Conservation (phyloP, 2,888 invertebrate species). For the Lottia scabra region DNA sequence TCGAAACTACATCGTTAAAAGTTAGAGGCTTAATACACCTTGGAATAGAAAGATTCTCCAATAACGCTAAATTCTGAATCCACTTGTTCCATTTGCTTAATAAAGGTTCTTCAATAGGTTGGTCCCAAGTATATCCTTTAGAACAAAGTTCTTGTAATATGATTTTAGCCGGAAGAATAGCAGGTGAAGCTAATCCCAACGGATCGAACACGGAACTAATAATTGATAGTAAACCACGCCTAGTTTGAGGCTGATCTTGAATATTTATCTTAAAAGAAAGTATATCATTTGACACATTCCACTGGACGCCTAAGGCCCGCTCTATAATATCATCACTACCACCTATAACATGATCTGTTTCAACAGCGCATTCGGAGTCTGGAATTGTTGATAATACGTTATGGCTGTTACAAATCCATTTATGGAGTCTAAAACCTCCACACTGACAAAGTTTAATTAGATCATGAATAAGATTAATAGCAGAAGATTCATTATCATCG, state of each 20-base stretch:
- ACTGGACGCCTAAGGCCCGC: constrained; percentile 20
- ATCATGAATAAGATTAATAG: constrained; percentile 12
- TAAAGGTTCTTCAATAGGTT: background rate
- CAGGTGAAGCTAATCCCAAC: constrained; percentile 10
- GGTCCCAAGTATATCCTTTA: background rate
- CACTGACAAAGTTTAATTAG: constrained; percentile 9
- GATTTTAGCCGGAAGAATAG: background rate
- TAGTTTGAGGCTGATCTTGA: background rate
- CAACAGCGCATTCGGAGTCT: constrained; percentile 6
- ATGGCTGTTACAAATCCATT: constrained; percentile 19
- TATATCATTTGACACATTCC: constrained; percentile 13
- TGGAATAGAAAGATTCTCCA: constrained; percentile 1
- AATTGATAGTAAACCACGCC: constrained; percentile 11
- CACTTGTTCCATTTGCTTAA: background rate
- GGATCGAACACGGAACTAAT: constrained; percentile 16
- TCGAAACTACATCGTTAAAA: background rate
- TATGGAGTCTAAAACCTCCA: constrained; percentile 17
- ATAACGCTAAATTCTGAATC: background rate
- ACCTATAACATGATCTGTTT: constrained; percentile 6
- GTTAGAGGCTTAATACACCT: background rate
- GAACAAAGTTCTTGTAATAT: background rate
- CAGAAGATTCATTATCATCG: constrained; percentile 8
- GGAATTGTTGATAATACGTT: constrained; percentile 16
- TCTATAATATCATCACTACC: constrained; percentile 13
- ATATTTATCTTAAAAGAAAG: constrained; percentile 1